Conservation (phyloP, 2,888 invertebrate genomes). For the Lochmaea capreae region DNA sequence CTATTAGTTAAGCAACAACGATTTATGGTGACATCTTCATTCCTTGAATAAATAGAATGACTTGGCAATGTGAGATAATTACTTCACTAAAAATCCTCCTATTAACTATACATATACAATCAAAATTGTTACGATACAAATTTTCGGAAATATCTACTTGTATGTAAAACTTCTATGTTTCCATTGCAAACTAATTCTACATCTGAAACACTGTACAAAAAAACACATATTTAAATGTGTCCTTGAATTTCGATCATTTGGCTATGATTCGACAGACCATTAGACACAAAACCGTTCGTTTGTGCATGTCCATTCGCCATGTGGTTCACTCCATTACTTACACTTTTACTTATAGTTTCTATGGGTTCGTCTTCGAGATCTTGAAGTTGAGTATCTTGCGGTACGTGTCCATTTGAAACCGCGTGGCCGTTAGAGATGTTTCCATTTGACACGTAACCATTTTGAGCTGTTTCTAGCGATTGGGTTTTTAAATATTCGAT, state of each 20-base stretch:
- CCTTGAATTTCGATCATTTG: slow-evolving; percentile 61
- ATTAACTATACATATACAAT: too few relatives aligned
- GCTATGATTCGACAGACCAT: slow-evolving; percentile 50
- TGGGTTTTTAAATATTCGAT: slow-evolving; percentile 71
- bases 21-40: too few relatives aligned
- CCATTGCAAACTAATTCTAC: background rate
- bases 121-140: background rate
- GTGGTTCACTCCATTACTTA: slow-evolving; percentile 56
- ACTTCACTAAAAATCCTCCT: too few relatives aligned
- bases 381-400: slow-evolving; percentile 53
- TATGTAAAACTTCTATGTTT: background rate
- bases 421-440: slow-evolving; percentile 52
- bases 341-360: slow-evolving; percentile 60
- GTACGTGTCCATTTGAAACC: slow-evolving; percentile 46
- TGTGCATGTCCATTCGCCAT: slow-evolving; percentile 56
- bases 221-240: slow-evolving; percentile 54
- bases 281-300: slow-evolving; percentile 53
- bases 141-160: background rate
- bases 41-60: too few relatives aligned
- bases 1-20: too few relatives aligned
- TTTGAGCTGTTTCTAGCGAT: slow-evolving; percentile 41
- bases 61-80: too few relatives aligned
- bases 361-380: slow-evolving; percentile 61
- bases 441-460: slow-evolving; percentile 49
- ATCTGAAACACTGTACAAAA: background rate